Evolutionary conservation across 2,888 invertebrate genomes (phyloP), one percentile per base, ranked within the genome.

Genomic region (Hirtodrosophila cameraria): DNA sequence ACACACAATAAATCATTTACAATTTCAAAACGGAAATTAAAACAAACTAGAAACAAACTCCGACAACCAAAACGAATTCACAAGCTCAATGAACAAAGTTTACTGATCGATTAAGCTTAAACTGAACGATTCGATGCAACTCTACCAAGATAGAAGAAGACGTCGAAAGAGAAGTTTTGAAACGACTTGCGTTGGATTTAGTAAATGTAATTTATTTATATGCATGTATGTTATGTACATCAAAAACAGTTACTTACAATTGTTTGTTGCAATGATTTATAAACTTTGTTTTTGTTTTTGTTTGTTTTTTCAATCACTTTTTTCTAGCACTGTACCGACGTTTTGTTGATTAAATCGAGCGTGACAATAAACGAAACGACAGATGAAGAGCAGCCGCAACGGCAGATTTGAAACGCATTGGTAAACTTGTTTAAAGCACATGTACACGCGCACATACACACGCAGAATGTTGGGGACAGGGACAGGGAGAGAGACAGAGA

Each of bases 381-480:
- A 70, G 54, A 36, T 68, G 18, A 50, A 73, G 46, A 58, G 57
- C 54, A 66, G 57, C 54, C 69, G 71, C 70, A 69, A 65, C 65
- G 57, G 57, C 42, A 70, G 54, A 80, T 81, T 78, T 76, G 53
- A 68, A 76, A 74, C 76, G 78, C 74, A 71, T 71, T 74, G 74
- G 59, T 78, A 78, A 81, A 79, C 80, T 79, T 79, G 81, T 79
- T 78, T 60, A 52, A 57, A 43, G 38, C 45, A 36, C 59, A 33
- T 43, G 38, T 15, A 42, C 8, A 50, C 36, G 57, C 30, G 35
- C 33, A 36, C 31, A 31, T 28, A 42, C 15, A 50, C 28, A 48
- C 16, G n/a, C n/a, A n/a, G 28, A 39, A 15, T n/a, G 12, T 31
- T n/a, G n/a, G n/a, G n/a, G n/a, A n/a, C n/a, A n/a, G n/a, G n/a